Evolutionary conservation across 2,888 invertebrate species (phyloP).

Genomic region (Didymodactylos carnosus): DNA sequence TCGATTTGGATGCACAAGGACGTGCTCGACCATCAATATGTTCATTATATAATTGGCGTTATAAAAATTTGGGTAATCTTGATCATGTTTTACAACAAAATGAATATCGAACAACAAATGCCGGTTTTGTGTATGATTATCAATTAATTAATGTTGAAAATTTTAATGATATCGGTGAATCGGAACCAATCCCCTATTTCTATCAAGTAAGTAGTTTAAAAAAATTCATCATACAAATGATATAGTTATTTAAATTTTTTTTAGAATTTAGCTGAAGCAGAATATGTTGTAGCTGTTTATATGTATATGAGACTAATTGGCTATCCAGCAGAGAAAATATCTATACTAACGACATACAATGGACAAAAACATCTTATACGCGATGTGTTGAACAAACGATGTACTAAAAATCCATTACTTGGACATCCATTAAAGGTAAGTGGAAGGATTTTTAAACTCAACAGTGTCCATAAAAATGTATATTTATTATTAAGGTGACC

Average conservation of each 20-base stretch:
- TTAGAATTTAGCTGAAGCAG: conserved; percentile 44
- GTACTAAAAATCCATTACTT: conserved; percentile 78
- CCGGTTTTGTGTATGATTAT: conserved; percentile 75
- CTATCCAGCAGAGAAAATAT: conserved; percentile 85
- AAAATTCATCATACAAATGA: conserved; percentile 33
- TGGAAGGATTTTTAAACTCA: not conserved
- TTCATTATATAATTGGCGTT: conserved; percentile 81
- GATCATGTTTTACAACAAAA: conserved; percentile 60
- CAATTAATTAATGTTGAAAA: conserved; percentile 88
- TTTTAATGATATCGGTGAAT: conserved; percentile 85
- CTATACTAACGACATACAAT: conserved; percentile 93
- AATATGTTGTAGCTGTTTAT: conserved; percentile 84
- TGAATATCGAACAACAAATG: conserved; percentile 72
- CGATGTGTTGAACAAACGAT: conserved; percentile 72
- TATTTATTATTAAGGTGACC: conserved; percentile 21
- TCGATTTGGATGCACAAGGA: conserved; percentile 90
- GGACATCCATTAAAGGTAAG: conserved; percentile 68
- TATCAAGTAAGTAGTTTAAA: conserved; percentile 50
- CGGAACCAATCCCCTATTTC: conserved; percentile 91
- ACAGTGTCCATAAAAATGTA: conserved; percentile 27
- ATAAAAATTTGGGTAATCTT: conserved; percentile 79
- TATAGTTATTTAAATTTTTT: conserved; percentile 22
- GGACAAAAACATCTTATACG: conserved; percentile 91
- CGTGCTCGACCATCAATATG: conserved; percentile 75
- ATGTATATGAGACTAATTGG: conserved; percentile 95